Evolutionary conservation across 2,888 invertebrate species (phyloP).

Genomic region (Drosophila bunnanda): DNA sequence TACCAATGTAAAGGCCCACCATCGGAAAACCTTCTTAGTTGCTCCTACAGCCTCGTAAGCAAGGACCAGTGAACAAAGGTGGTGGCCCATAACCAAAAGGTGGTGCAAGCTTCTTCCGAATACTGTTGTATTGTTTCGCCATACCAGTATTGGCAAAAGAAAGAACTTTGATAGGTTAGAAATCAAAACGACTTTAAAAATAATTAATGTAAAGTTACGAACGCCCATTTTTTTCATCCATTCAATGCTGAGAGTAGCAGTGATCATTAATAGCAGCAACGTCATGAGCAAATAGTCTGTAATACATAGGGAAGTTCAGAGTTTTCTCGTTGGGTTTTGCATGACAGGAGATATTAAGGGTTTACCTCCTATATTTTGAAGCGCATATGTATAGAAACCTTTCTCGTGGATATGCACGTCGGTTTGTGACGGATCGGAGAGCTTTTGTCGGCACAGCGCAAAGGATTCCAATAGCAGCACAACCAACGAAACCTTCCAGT

Average conservation of each 20-base stretch:
- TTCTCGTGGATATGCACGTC: constrained; percentile 87
- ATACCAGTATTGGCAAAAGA: constrained; percentile 88
- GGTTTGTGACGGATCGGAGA: constrained; percentile 77
- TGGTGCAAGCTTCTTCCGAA: constrained; percentile 85
- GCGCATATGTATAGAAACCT: constrained; percentile 87
- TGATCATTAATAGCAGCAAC: constrained; percentile 59
- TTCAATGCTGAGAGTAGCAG: constrained; percentile 41
- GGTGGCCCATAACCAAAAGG: constrained; percentile 88
- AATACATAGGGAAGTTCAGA: constrained; percentile 12
- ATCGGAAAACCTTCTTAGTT: constrained; percentile 52
- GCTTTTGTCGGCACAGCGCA: constrained; percentile 87
- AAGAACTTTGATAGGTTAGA: constrained; percentile 87
- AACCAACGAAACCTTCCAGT: constrained; percentile 92
- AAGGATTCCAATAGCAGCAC: constrained; percentile 93
- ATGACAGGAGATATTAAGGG: not conserved
- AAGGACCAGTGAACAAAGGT: constrained; percentile 87
- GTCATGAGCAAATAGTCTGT: constrained; percentile 76
- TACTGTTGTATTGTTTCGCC: constrained; percentile 85
- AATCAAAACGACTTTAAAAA: constrained; percentile 87
- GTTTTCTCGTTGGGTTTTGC: not conserved
- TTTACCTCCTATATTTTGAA: constrained; percentile 84
- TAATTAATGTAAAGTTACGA: constrained; percentile 58
- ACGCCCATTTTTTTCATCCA: constrained; percentile 47
- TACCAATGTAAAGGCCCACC: constrained; percentile 67
- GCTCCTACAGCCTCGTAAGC: constrained; percentile 86